Evolutionary conservation across 2,113 vertebrate species (phyloP).

Genomic region (Spheniscus mendiculus): DNA sequence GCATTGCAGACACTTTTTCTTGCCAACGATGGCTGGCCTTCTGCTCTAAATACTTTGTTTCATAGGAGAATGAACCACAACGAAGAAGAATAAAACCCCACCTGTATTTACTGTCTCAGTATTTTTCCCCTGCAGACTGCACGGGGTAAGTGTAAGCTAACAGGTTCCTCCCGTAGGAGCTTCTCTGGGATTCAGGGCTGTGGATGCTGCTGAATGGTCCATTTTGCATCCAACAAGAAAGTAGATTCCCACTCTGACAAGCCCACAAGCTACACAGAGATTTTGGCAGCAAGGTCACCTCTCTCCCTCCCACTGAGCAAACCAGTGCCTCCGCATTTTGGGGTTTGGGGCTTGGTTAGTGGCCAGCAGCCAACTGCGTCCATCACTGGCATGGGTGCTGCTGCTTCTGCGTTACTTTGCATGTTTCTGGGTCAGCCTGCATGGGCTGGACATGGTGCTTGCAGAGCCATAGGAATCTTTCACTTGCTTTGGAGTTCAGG

Average conservation of each 20-base stretch:
- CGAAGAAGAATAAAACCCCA: not conserved
- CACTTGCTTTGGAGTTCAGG: not conserved
- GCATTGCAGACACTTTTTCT: not conserved
- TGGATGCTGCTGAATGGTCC: not conserved
- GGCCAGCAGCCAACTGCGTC: not conserved
- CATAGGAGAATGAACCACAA: not conserved
- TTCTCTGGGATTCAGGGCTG: not conserved
- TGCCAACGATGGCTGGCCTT: not conserved
- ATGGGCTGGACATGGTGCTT: not conserved
- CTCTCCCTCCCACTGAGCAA: not conserved
- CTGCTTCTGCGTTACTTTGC: not conserved
- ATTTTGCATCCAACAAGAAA: not conserved
- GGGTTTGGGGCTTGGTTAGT: not conserved
- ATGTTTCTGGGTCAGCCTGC: not conserved
- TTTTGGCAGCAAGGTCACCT: not conserved
- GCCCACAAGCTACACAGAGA: not conserved
- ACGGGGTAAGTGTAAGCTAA: not conserved
- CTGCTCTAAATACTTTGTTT: not conserved
- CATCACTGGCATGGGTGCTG: not conserved
- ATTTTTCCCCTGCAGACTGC: not conserved
- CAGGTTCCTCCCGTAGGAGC: not conserved
- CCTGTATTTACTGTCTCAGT: not conserved
- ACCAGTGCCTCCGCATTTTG: not conserved
- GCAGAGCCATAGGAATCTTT: not conserved
- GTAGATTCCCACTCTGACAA: not conserved